phyloP scores from a whole-genome alignment of 1,140 invertebrate genomes.

The Gonioctena quinquepunctata region DNA sequence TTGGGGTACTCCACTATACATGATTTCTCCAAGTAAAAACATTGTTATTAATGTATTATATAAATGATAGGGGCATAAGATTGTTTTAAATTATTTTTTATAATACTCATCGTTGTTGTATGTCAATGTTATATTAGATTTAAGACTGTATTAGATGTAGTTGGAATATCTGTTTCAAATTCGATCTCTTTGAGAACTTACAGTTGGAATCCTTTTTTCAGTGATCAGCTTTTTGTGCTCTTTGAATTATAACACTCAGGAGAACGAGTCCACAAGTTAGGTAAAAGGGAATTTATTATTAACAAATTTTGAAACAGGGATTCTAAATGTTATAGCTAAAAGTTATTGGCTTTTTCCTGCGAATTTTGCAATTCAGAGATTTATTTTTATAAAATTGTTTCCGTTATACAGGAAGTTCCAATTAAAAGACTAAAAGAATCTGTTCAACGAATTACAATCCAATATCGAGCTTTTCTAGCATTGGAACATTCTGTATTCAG shows the following conservation, averaged over 20 bases:
- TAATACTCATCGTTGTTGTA: slow-evolving; percentile 26
- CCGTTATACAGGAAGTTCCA: background rate
- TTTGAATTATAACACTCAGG: no score
- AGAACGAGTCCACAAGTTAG: no score
- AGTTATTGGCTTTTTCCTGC: background rate
- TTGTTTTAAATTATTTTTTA: slow-evolving; percentile 43
- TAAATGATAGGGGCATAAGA: slow-evolving; percentile 24
- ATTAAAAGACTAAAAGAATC: no score
- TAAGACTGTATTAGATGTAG: slow-evolving; percentile 29
- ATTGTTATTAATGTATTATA: background rate
- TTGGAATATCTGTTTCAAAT: no score
- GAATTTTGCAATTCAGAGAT: slow-evolving; percentile 1
- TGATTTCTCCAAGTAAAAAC: background rate
- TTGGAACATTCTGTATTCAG: background rate
- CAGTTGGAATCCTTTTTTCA: background rate
- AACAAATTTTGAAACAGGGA: no score
- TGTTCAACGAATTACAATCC: background rate
- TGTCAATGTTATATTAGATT: slow-evolving; percentile 25
- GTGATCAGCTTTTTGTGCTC: no score
- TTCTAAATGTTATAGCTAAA: background rate
- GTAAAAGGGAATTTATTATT: no score
- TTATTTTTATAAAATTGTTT: slow-evolving; percentile 23
- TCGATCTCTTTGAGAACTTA: background rate
- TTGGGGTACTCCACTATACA: background rate
- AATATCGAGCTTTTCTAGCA: background rate